Percentiles rank a stretch among this genome's conserved stretches.
Conservation (phyloP, 2,888 invertebrate genomes). For the Eugnorisma glareosa region DNA sequence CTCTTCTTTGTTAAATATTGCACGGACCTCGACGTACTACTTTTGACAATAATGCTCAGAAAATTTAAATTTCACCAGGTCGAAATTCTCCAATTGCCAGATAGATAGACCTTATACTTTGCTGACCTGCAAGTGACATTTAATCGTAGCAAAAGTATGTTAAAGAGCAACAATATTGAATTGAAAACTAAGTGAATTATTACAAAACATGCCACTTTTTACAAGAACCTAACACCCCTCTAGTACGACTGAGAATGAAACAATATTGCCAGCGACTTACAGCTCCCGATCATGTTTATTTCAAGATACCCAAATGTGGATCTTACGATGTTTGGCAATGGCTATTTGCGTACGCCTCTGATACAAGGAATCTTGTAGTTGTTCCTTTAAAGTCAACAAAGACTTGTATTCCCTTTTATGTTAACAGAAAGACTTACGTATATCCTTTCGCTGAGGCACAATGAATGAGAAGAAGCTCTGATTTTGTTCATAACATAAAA, state of each 20-base stretch:
- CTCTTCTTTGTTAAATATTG: no score
- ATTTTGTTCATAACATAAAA: neutral
- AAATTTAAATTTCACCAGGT: no score
- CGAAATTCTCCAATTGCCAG: no score
- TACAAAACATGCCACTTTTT: neutral
- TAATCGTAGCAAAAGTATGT: no score
- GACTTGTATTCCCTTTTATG: constrained; percentile 26
- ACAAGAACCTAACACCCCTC: neutral
- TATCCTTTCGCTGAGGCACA: neutral
- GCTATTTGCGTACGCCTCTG: constrained; percentile 23
- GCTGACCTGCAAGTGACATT: no score
- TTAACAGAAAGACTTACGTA: neutral
- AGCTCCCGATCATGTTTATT: constrained; percentile 17
- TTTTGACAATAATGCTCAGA: no score
- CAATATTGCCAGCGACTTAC: neutral
- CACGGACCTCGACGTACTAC: no score
- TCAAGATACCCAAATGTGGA: constrained; percentile 18
- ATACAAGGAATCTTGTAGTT: constrained; percentile 10
- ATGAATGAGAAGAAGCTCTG: neutral
- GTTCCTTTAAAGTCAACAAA: constrained; percentile 21
- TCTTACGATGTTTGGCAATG: constrained; percentile 18
- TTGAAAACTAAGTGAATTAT: no score
- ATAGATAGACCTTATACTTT: no score
- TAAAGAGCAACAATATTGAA: no score
- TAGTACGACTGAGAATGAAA: neutral